Evolutionary conservation across 2,113 vertebrate genomes (phyloP), one percentile per base, ranked within the genome.

Genomic region (Sisor rabdophorus): DNA sequence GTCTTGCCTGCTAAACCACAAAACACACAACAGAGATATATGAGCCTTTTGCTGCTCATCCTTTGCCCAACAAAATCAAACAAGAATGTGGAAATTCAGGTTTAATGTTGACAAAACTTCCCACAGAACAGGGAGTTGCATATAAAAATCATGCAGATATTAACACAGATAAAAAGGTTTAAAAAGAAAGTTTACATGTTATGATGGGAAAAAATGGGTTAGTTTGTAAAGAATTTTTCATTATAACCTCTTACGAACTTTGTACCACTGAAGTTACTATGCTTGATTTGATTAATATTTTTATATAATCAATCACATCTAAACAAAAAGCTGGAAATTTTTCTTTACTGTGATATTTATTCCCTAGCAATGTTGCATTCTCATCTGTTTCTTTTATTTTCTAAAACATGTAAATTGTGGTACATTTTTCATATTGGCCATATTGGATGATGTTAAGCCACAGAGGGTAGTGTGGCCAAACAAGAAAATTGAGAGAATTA

Each of bases 41-140:
- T 71, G 40, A 47, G 55, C 55, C 48, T 2, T 10, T 67, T 53
- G 20, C 58, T 60, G 30, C 32, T 78, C 50, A 11, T 36, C 56
- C 61, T 54, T 65, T 60, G 55, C 50, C 22, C 22, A 48, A 75
- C 63, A 82, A 72, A n/a, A 54, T 63, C 24, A 44, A 54, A 70
- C 67, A 86, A 72, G 79, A 83, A 86, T 86, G 85, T 72, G 63
- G 79, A 84, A 61, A 76, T 81, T 81, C 82, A 63, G 75, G 85
- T 86, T 80, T 54, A 53, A 70, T 64, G 59, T 16, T 19, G 59
- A 60, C 28, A 55, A 73, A 50, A 48, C 65, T 50, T 13, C 20
- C 24, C 30, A 58, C 56, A 53, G 22, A 60, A 52, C 9, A 24
- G 44, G 63, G 19, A 72, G 40, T 44, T 78, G 44, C 6, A 54